A percentile compares a stretch with the other conserved stretches of the same genome.
Conservation (phyloP, 2,113 vertebrate genomes). For the Plectropomus leopardus region DNA sequence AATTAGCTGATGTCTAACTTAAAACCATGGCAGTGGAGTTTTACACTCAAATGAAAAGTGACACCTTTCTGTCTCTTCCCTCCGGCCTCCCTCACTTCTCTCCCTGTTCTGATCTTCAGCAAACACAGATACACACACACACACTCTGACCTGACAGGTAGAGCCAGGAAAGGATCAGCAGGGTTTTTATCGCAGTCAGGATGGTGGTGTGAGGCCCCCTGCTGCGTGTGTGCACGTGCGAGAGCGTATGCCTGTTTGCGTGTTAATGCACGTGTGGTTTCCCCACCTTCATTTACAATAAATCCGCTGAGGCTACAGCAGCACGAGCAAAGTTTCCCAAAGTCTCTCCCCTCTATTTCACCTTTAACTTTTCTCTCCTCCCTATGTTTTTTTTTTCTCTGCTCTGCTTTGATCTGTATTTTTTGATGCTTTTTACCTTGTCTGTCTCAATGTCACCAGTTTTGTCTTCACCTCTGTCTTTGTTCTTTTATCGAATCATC, state of each 20-base stretch:
- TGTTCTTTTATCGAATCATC: slow-evolving; percentile 3
- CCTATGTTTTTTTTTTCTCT: neutral
- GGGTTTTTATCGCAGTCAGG: slow-evolving; percentile 36
- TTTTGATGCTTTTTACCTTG: neutral
- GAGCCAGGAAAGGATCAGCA: slow-evolving; percentile 58
- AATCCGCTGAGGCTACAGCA: slow-evolving; percentile 21
- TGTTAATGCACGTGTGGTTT: slow-evolving; percentile 26
- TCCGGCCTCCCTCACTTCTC: neutral
- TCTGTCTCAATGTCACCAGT: neutral
- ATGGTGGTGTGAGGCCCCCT: neutral
- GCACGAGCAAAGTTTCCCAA: neutral
- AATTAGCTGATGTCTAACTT: slow-evolving; percentile 49
- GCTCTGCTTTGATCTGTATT: slow-evolving; percentile 18
- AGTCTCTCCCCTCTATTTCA: neutral
- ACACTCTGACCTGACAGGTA: slow-evolving; percentile 46
- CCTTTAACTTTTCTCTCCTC: neutral
- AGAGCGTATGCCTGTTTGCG: slow-evolving; percentile 4
- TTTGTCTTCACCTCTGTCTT: neutral
- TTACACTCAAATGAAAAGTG: slow-evolving; percentile 10
- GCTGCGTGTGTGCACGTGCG: slow-evolving; percentile 21
- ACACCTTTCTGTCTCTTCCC: slow-evolving; percentile 18
- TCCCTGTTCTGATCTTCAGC: neutral
- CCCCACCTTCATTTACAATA: slow-evolving; percentile 22
- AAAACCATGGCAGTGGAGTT: neutral
- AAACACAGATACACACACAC: slow-evolving; percentile 8